A percentile compares a stretch with the other conserved stretches of the same genome.
Evolutionary conservation across 2,113 vertebrate species (phyloP).

Genomic region (Saguinus imperator): DNA sequence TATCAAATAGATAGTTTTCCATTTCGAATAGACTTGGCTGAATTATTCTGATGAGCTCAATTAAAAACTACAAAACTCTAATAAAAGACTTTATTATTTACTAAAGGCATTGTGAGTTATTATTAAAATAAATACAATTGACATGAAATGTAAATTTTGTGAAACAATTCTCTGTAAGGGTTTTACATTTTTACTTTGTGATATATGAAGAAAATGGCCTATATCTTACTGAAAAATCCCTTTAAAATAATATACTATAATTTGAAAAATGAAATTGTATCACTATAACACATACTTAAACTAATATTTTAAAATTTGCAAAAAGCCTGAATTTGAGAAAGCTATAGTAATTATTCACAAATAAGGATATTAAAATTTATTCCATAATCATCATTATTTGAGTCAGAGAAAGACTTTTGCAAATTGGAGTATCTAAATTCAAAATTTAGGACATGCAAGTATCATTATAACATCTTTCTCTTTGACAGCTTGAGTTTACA

Average conservation of each 20-base stretch:
- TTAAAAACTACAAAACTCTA: conserved; percentile 7
- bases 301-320: conserved; percentile 18
- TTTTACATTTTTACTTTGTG: background rate
- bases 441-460: background rate
- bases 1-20: background rate
- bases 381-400: conserved; percentile 50
- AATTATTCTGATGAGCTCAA: background rate
- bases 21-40: background rate
- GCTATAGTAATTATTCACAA: background rate
- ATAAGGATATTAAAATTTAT: conserved; percentile 43
- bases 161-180: conserved; percentile 5
- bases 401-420: conserved; percentile 48
- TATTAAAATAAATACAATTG: background rate
- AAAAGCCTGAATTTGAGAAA: conserved; percentile 46
- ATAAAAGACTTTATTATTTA: conserved; percentile 2
- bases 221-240: background rate
- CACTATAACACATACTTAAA: conserved; percentile 41
- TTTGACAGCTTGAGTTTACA: background rate
- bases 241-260: background rate
- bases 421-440: conserved; percentile 58
- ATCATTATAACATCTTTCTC: conserved; percentile 15
- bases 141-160: background rate
- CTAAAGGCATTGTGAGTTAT: background rate
- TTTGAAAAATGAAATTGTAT: conserved; percentile 38
- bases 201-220: background rate